Evolutionary conservation across 2,888 invertebrate genomes (phyloP).

Genomic region (Osedax fenrisi): DNA sequence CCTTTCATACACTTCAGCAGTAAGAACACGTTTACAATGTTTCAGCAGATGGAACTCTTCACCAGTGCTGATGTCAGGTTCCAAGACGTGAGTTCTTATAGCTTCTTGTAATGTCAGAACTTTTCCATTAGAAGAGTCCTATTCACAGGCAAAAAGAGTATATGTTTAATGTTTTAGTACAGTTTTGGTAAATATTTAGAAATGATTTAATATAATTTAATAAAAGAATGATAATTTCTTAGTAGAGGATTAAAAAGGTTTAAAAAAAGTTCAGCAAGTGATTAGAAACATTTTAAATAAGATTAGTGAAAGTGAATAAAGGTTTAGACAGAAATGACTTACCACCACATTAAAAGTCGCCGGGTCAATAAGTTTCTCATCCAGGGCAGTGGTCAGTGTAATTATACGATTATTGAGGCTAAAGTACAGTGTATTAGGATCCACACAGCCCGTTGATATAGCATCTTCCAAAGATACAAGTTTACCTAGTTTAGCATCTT

Average conservation of each 20-base stretch:
- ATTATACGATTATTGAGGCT: neutral
- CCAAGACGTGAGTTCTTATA: neutral
- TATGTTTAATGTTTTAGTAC: too few species aligned
- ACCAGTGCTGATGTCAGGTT: neutral
- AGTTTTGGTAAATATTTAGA: too few species aligned
- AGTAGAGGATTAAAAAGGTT: too few species aligned
- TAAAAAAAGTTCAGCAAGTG: too few species aligned
- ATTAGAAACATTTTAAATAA: too few species aligned
- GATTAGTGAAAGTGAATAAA: too few species aligned
- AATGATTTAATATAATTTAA: too few species aligned
- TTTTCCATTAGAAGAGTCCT: neutral
- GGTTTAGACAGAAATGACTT: neutral
- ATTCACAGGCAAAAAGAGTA: too few species aligned
- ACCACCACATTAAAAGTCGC: neutral
- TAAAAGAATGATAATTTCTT: too few species aligned
- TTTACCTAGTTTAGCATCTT: too few species aligned
- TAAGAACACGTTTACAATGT: neutral
- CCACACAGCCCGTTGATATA: neutral
- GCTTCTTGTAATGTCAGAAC: neutral
- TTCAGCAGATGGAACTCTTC: neutral
- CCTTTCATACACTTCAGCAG: too few species aligned
- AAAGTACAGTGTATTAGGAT: neutral
- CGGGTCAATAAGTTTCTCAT: neutral
- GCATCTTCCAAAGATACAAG: neutral
- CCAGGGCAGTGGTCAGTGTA: neutral